Conservation (phyloP, 2,797 vertebrate species). For the Enteromius fasciolatus region DNA sequence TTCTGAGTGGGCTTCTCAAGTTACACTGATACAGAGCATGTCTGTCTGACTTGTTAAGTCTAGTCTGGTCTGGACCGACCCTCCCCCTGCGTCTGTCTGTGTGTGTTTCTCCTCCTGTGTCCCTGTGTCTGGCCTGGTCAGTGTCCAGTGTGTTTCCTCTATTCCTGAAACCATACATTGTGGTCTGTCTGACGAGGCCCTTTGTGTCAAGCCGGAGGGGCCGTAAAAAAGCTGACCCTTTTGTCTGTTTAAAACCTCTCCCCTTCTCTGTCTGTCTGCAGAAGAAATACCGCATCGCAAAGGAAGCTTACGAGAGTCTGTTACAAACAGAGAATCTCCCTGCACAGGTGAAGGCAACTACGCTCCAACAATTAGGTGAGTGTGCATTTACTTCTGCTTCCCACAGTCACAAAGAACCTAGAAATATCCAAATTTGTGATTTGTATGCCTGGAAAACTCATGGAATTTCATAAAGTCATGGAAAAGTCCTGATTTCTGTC, state of each 20-base stretch:
- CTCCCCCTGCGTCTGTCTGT: conserved; percentile 63
- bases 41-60: conserved; percentile 70
- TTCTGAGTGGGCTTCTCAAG: conserved; percentile 63
- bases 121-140: conserved; percentile 53
- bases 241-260: conserved; percentile 63
- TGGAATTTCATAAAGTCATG: not conserved
- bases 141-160: conserved; percentile 43
- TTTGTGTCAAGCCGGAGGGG: conserved; percentile 70
- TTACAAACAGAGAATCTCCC: conserved; percentile 95
- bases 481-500: conserved; percentile 10
- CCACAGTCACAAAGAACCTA: not conserved
- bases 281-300: conserved; percentile 97
- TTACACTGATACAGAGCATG: conserved; percentile 65
- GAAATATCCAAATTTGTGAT: not conserved
- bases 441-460: not conserved
- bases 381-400: conserved; percentile 37
- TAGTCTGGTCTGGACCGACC: conserved; percentile 72
- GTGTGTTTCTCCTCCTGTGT: conserved; percentile 43
- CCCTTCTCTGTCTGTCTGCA: conserved; percentile 67
- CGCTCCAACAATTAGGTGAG: conserved; percentile 97
- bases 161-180: conserved; percentile 62
- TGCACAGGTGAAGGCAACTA: conserved; percentile 96
- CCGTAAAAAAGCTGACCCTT: conserved; percentile 70
- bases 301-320: conserved; percentile 97
- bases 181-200: conserved; percentile 65